These are phyloP conservation scores for Melanotaenia maccullochi DNA, from an alignment of 2,797 vertebrate species.

Conservation along the genomic window DNA sequence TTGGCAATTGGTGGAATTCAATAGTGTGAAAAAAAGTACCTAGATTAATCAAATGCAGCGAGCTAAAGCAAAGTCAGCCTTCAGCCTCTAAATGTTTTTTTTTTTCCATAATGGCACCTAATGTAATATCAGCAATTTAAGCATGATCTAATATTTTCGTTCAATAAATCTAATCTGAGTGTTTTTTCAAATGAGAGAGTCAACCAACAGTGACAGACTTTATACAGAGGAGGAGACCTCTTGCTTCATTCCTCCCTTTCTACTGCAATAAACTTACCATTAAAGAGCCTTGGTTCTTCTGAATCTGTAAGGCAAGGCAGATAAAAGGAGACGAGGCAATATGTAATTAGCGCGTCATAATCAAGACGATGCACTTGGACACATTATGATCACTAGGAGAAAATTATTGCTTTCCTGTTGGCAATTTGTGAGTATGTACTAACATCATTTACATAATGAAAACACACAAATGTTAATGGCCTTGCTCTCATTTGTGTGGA, in stretches of 20 bases:
- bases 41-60: slow-evolving; percentile 97
- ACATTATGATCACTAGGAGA: slow-evolving; percentile 99
- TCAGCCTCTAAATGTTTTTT: slow-evolving; percentile 89
- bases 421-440: slow-evolving; percentile 99
- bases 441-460: slow-evolving; percentile 99
- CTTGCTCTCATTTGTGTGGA: slow-evolving; percentile 96
- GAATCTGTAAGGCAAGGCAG: slow-evolving; percentile 90
- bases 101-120: slow-evolving; percentile 91
- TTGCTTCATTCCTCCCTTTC: slow-evolving; percentile 54
- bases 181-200: slow-evolving; percentile 91
- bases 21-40: slow-evolving; percentile 91
- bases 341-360: slow-evolving; percentile 99
- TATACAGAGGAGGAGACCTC: slow-evolving; percentile 80
- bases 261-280: slow-evolving; percentile 97
- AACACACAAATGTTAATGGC: slow-evolving; percentile 99
- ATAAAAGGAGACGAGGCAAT: slow-evolving; percentile 83
- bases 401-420: slow-evolving; percentile 99
- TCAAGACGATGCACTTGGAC: slow-evolving; percentile 99
- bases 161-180: slow-evolving; percentile 93
- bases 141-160: slow-evolving; percentile 87
- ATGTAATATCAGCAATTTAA: slow-evolving; percentile 96
- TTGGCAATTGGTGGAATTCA: slow-evolving; percentile 94
- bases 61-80: slow-evolving; percentile 89
- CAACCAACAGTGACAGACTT: slow-evolving; percentile 90
- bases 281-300: slow-evolving; percentile 99